phyloP scores from a whole-genome alignment of 2,888 invertebrate species.

The Brachypalpus laphriformis region DNA sequence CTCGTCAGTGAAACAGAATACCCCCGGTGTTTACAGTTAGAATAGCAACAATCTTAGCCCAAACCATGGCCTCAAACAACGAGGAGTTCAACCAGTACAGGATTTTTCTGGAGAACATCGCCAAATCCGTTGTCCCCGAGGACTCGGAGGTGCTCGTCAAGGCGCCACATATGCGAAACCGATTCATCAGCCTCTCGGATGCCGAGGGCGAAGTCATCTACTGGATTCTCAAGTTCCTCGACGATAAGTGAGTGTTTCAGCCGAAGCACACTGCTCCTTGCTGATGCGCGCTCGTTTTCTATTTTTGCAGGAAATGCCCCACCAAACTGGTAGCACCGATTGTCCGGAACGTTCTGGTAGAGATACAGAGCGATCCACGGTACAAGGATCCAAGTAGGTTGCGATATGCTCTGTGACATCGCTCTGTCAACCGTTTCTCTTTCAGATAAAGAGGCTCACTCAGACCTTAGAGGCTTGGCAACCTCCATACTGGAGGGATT shows the following conservation, averaged over 20 bases:
- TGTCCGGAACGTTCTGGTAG: slow-evolving; percentile 56
- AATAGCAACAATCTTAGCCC: neutral
- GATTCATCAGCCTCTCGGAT: slow-evolving; percentile 22
- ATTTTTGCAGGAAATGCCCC: slow-evolving; percentile 58
- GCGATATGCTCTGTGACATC: too few relatives aligned
- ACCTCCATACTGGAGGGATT: slow-evolving; percentile 38
- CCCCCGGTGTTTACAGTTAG: slow-evolving; percentile 15
- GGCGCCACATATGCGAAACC: slow-evolving; percentile 29
- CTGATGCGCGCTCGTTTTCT: neutral
- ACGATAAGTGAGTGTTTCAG: slow-evolving; percentile 42
- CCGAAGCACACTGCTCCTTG: too few relatives aligned
- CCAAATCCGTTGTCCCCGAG: slow-evolving; percentile 18
- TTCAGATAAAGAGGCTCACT: slow-evolving; percentile 16
- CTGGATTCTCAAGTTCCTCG: slow-evolving; percentile 58
- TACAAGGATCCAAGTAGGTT: slow-evolving; percentile 51
- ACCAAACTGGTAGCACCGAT: slow-evolving; percentile 62
- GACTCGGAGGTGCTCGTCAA: slow-evolving; percentile 35
- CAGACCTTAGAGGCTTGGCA: slow-evolving; percentile 21
- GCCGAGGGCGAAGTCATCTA: slow-evolving; percentile 62
- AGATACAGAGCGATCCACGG: slow-evolving; percentile 34
- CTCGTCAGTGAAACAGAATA: slow-evolving; percentile 15
- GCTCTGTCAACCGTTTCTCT: neutral
- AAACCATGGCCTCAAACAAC: slow-evolving; percentile 52
- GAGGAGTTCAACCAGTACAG: slow-evolving; percentile 64
- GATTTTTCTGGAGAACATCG: slow-evolving; percentile 56